These are phyloP conservation scores for Sialis fuliginosa DNA, from an alignment of 2,888 invertebrate species.

Conservation along the genomic window DNA sequence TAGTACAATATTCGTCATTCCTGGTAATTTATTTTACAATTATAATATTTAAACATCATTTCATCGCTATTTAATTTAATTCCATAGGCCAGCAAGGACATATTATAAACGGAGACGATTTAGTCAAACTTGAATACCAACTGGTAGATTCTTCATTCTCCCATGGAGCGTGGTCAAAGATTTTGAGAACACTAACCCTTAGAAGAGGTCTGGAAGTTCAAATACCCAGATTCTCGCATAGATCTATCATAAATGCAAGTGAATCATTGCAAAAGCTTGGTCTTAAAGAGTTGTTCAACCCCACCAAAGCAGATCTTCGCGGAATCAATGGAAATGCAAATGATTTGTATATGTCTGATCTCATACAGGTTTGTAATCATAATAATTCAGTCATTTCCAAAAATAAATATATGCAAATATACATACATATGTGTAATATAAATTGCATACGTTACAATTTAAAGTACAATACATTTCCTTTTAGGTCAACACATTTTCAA, in stretches of 20 bases:
- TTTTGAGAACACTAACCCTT: slow-evolving; percentile 55
- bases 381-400: too few species aligned
- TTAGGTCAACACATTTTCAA: slow-evolving; percentile 63
- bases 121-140: slow-evolving; percentile 54
- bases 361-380: slow-evolving; percentile 36
- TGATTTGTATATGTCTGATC: slow-evolving; percentile 67
- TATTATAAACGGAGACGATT: slow-evolving; percentile 58
- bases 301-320: slow-evolving; percentile 59
- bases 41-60: too few species aligned
- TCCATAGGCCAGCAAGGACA: slow-evolving; percentile 62
- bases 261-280: slow-evolving; percentile 65
- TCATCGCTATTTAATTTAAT: neutral
- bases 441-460: too few species aligned
- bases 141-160: slow-evolving; percentile 46
- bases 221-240: slow-evolving; percentile 67
- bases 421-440: too few species aligned
- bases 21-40: slow-evolving; percentile 17
- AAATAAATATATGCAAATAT: neutral
- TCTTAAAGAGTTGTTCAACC: slow-evolving; percentile 57
- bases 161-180: slow-evolving; percentile 52
- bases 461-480: too few species aligned
- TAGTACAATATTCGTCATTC: slow-evolving; percentile 66
- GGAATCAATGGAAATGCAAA: slow-evolving; percentile 66
- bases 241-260: slow-evolving; percentile 67
- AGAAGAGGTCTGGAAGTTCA: slow-evolving; percentile 65